A percentile compares a stretch with the other conserved stretches of the same genome.
These are phyloP conservation scores for Pseudomyrmex dendroicus DNA, from an alignment of 1,140 invertebrate species.

Conservation along the genomic window DNA sequence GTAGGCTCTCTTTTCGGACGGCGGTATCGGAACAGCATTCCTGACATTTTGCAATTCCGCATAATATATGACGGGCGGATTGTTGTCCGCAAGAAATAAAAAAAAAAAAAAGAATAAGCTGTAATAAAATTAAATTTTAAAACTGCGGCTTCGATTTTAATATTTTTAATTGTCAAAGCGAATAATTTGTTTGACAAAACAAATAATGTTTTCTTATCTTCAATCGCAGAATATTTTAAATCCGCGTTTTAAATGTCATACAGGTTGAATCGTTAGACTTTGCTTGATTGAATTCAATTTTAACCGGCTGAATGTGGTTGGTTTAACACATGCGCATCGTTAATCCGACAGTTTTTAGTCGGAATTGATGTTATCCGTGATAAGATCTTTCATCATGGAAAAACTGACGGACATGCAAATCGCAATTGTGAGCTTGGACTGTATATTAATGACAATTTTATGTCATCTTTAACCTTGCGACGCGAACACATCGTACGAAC, in stretches of 20 bases:
- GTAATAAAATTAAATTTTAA: background rate
- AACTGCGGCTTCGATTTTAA: background rate
- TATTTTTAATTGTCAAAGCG: background rate
- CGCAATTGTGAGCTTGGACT: slow-evolving; percentile 19
- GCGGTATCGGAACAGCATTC: slow-evolving; percentile 27
- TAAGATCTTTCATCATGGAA: slow-evolving; percentile 27
- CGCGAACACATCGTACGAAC: slow-evolving; percentile 7
- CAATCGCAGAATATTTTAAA: background rate
- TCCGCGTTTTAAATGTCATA: background rate
- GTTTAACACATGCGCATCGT: background rate
- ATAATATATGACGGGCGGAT: slow-evolving; percentile 21
- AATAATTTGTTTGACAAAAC: too few relatives aligned
- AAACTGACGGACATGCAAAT: slow-evolving; percentile 49
- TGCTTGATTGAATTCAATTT: slow-evolving; percentile 31
- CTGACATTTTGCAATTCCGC: slow-evolving; percentile 36
- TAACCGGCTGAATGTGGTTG: background rate
- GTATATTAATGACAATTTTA: slow-evolving; percentile 59
- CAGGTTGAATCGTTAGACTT: slow-evolving; percentile 14
- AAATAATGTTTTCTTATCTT: too few relatives aligned
- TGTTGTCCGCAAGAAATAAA: background rate
- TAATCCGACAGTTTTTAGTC: slow-evolving; percentile 24
- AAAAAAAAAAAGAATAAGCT: slow-evolving; percentile 2
- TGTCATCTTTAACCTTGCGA: slow-evolving; percentile 50
- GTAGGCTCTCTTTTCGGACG: slow-evolving; percentile 41
- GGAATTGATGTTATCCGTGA: slow-evolving; percentile 16